Evolutionary conservation across 2,888 invertebrate species (phyloP).

Genomic region (Amphipyra tragopoginis): DNA sequence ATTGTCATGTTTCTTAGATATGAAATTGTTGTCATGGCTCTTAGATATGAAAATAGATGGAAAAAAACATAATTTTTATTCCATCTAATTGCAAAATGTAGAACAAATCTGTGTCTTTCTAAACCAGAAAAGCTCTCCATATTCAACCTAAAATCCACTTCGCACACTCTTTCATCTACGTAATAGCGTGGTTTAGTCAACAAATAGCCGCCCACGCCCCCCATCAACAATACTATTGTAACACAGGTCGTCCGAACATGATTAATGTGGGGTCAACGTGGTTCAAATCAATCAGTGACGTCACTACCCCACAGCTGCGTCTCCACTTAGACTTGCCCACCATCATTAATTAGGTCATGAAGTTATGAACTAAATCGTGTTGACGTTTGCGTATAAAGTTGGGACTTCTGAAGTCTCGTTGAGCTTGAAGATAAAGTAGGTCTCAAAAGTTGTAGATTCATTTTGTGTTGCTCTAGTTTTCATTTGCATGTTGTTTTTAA

Average conservation of each 20-base stretch:
- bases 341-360: slow-evolving; percentile 35
- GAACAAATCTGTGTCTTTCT: too few relatives aligned
- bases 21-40: too few relatives aligned
- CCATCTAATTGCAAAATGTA: too few relatives aligned
- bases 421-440: slow-evolving; percentile 14
- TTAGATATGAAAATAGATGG: too few relatives aligned
- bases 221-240: slow-evolving; percentile 58
- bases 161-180: neutral
- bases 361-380: slow-evolving; percentile 5
- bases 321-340: slow-evolving; percentile 58
- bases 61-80: too few relatives aligned
- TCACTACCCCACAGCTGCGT: slow-evolving; percentile 67
- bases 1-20: too few relatives aligned
- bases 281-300: slow-evolving; percentile 77
- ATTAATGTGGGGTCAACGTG: slow-evolving; percentile 70
- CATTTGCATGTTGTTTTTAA: slow-evolving; percentile 17
- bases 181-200: slow-evolving; percentile 40
- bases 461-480: slow-evolving; percentile 7
- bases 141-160: neutral
- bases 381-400: slow-evolving; percentile 1
- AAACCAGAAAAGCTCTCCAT: neutral
- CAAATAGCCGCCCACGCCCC: slow-evolving; percentile 42
- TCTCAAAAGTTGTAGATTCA: slow-evolving; percentile 4
- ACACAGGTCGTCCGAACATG: slow-evolving; percentile 62
- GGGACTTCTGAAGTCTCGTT: slow-evolving; percentile 13